A percentile compares a stretch with the other conserved stretches of the same genome.
These are phyloP conservation scores for Papilio polytes DNA, from an alignment of 1,140 invertebrate genomes.

Conservation along the genomic window DNA sequence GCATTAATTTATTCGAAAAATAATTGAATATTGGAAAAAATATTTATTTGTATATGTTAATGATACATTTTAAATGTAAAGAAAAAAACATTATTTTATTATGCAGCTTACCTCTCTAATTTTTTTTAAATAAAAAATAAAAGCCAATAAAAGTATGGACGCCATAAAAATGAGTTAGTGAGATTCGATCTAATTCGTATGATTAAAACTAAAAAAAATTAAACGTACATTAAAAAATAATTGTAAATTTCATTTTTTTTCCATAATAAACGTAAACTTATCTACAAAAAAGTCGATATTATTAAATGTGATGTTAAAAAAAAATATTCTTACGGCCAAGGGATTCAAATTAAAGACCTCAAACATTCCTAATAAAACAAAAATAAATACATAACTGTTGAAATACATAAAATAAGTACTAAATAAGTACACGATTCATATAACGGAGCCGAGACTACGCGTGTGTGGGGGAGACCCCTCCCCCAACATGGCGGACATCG, in stretches of 20 bases:
- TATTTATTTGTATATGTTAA: background rate
- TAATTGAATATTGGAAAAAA: conserved; percentile 26
- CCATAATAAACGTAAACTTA: background rate
- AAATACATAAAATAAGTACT: conserved; percentile 23
- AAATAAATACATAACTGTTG: background rate
- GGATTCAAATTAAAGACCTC: background rate
- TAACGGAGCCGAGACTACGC: conserved; percentile 70
- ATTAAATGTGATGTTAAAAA: background rate
- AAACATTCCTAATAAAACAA: background rate
- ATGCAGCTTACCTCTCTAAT: background rate
- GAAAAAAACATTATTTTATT: background rate
- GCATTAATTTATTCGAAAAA: conserved; percentile 12
- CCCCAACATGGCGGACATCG: conserved; percentile 65
- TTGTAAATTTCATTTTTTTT: background rate
- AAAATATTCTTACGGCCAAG: background rate
- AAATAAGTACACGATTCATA: conserved; percentile 53
- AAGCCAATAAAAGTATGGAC: conserved; percentile 13
- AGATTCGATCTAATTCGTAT: conserved; percentile 36
- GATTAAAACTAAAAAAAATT: background rate
- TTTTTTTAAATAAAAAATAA: background rate
- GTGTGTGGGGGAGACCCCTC: conserved; percentile 50
- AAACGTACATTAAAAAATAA: conserved; percentile 3
- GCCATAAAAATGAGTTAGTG: conserved; percentile 16
- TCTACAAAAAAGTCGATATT: background rate
- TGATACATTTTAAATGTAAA: background rate